Conservation (phyloP, 2,888 invertebrate genomes). For the Aradus depressus region DNA sequence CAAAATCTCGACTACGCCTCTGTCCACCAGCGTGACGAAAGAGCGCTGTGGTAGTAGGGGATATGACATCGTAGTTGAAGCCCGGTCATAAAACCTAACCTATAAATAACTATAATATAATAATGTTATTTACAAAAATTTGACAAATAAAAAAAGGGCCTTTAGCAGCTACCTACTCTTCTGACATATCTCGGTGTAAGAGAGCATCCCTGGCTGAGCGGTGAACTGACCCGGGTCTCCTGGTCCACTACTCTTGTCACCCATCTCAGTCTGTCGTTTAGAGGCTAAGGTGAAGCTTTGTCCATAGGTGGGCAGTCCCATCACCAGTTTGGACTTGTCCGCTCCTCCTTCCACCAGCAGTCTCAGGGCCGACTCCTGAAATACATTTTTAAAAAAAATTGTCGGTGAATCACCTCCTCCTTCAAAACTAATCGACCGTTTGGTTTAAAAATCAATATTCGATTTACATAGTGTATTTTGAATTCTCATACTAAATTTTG, state of each 20-base stretch:
- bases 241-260: slow-evolving; percentile 56
- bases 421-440: too few species aligned
- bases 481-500: too few species aligned
- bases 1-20: too few species aligned
- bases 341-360: slow-evolving; percentile 48
- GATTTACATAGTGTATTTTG: too few species aligned
- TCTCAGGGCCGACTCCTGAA: slow-evolving; percentile 26
- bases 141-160: neutral
- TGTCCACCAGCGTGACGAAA: too few species aligned
- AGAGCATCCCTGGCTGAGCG: slow-evolving; percentile 52
- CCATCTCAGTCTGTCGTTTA: slow-evolving; percentile 39
- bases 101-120: neutral
- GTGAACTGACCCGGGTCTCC: slow-evolving; percentile 62
- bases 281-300: slow-evolving; percentile 61
- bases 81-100: too few species aligned
- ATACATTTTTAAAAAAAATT: slow-evolving; percentile 1
- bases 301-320: slow-evolving; percentile 80
- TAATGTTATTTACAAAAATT: neutral
- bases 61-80: too few species aligned
- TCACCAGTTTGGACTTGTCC: slow-evolving; percentile 59
- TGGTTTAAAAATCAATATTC: too few species aligned
- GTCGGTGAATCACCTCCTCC: too few species aligned
- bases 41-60: too few species aligned
- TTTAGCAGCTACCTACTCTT: slow-evolving; percentile 17
- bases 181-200: slow-evolving; percentile 57